A percentile compares a stretch with the other conserved stretches of the same genome.
Evolutionary conservation across 2,113 vertebrate genomes (phyloP).

Genomic region (Ceratotherium simum): DNA sequence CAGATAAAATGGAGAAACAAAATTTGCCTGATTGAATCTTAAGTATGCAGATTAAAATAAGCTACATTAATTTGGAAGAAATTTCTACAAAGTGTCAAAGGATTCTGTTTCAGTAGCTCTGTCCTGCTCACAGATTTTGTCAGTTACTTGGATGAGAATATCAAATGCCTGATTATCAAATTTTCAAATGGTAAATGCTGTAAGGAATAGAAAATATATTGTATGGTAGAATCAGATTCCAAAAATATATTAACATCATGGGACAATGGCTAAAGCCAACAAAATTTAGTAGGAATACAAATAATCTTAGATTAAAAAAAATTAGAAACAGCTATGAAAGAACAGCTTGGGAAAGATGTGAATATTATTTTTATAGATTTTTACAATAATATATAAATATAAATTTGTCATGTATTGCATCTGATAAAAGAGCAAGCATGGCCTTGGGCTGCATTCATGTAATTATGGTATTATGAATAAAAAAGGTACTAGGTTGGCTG

Average conservation of each 20-base stretch:
- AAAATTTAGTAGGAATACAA: constrained; percentile 22
- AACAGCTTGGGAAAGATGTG: background rate
- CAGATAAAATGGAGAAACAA: background rate
- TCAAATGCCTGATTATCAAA: background rate
- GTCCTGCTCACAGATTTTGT: background rate
- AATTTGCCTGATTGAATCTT: background rate
- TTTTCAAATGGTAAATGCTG: background rate
- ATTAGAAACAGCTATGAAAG: background rate
- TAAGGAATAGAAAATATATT: constrained; percentile 16
- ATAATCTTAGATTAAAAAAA: background rate
- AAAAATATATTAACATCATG: constrained; percentile 20
- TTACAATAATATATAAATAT: constrained; percentile 48
- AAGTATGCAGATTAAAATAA: background rate
- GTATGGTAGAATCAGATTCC: background rate
- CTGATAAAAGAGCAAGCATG: background rate
- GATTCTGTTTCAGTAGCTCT: background rate
- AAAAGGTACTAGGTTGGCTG: background rate
- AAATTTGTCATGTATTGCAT: background rate
- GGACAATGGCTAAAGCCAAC: background rate
- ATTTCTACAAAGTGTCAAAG: background rate
- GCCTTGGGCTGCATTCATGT: background rate
- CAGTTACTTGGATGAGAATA: background rate
- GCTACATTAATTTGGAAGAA: background rate
- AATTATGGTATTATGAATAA: background rate
- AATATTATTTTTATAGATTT: constrained; percentile 58